Conservation (phyloP, 2,888 invertebrate genomes). For the Protonemura montana region DNA sequence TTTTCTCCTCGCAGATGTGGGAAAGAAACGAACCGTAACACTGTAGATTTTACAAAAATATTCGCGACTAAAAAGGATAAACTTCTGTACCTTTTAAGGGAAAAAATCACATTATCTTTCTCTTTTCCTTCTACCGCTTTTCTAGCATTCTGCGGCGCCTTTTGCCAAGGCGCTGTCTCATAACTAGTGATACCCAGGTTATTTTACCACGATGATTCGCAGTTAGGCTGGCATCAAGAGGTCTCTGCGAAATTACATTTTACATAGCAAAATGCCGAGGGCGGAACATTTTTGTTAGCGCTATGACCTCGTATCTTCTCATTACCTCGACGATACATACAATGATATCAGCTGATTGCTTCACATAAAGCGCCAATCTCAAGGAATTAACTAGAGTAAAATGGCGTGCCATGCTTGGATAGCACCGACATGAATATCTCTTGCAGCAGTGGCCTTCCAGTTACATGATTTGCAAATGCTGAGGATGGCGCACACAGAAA, state of each 20-base stretch:
- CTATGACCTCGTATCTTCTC: conserved; percentile 21
- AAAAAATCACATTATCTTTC: conserved; percentile 9
- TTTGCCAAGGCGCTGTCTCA: conserved; percentile 33
- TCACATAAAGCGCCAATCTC: conserved; percentile 34
- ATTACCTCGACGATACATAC: conserved; percentile 14
- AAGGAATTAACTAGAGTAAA: conserved; percentile 25
- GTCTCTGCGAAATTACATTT: conserved; percentile 40
- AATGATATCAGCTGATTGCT: conserved; percentile 39
- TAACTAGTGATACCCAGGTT: conserved; percentile 37
- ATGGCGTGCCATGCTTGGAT: neutral
- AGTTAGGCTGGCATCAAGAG: conserved; percentile 36
- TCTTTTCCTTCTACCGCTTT: conserved; percentile 18
- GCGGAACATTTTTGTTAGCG: conserved; percentile 1
- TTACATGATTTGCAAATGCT: neutral
- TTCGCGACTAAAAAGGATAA: conserved; percentile 21
- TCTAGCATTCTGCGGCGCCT: neutral
- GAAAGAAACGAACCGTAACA: neutral
- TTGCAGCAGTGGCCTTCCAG: neutral
- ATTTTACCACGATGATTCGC: conserved; percentile 35
- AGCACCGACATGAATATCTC: neutral
- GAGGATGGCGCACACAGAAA: neutral
- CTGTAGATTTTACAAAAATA: neutral
- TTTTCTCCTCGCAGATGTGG: neutral
- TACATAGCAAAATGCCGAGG: conserved; percentile 18
- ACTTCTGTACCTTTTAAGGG: neutral